A percentile compares a stretch with the other conserved stretches of the same genome.
Conservation (phyloP, 2,888 invertebrate species). For the Ectropis crepuscularia region DNA sequence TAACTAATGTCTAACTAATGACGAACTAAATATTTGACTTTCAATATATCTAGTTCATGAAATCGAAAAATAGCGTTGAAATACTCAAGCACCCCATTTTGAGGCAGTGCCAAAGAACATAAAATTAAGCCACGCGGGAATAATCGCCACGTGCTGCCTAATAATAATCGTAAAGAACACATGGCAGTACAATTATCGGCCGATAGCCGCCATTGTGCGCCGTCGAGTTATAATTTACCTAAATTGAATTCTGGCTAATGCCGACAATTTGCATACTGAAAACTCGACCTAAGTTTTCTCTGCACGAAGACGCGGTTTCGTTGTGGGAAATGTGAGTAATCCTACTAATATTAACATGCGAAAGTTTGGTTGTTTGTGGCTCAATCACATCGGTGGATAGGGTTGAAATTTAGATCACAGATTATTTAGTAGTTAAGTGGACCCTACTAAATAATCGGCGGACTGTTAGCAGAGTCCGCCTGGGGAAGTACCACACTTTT, state of each 20-base stretch:
- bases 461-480: too few relatives aligned
- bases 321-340: constrained; percentile 13
- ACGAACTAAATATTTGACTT: too few relatives aligned
- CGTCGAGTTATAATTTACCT: constrained; percentile 68
- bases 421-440: too few relatives aligned
- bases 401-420: too few relatives aligned
- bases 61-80: too few relatives aligned
- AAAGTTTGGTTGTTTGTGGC: too few relatives aligned
- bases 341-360: background rate
- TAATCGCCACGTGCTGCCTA: constrained; percentile 44
- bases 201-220: constrained; percentile 55
- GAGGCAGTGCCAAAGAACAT: constrained; percentile 1
- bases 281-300: constrained; percentile 38
- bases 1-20: too few relatives aligned
- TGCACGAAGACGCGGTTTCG: constrained; percentile 22
- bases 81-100: too few relatives aligned
- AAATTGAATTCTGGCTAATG: constrained; percentile 75
- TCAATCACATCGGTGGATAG: too few relatives aligned
- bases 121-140: constrained; percentile 39
- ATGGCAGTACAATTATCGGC: constrained; percentile 57
- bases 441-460: too few relatives aligned
- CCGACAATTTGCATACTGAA: constrained; percentile 66
- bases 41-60: too few relatives aligned
- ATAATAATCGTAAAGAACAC: constrained; percentile 54
- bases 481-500: too few relatives aligned